Evolutionary conservation across 2,888 invertebrate species (phyloP), one percentile per base, ranked within the genome.

Genomic region (Xanthorhoe designata): DNA sequence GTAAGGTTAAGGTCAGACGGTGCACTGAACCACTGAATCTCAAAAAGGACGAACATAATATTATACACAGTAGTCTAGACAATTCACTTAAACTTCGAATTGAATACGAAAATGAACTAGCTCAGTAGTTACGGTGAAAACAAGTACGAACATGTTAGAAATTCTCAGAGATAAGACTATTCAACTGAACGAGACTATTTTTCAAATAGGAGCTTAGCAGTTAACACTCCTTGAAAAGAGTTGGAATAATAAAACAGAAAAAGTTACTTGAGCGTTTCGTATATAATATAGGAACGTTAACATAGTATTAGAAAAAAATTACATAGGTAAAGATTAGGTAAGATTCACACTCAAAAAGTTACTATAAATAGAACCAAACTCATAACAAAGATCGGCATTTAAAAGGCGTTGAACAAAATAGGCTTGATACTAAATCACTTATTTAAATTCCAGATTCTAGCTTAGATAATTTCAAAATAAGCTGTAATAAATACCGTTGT

Each of bases 11-110:
- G 82, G 84, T 79, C 85, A 81, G 81, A 83, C 83, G 69, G 86
- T 75, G 76, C 85, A 80, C 71, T 84, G 86, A 87, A 84, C 87
- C 78, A 75, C 65, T 60, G 69, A 78, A 83, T 78, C 75, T 78
- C 76, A 56, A 74, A 77, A 80, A 82, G 81, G 82, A 68, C 83
- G 69, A 77, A 75, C 74, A 6, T 32, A 42, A 70, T 60, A 74
- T 74, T 75, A 76, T 75, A 65, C 74, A 76, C 75, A 76, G 58
- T 76, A 74, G 83, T 82, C 82, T 83, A 81, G 84, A 82, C 80
- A 66, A 78, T 74, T 79, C 71, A 73, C 72, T 72, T 60, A 74
- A 75, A 77, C 72, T 75, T 67, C 15, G 70, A 71, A 78, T 72
- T 72, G 68, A 73, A 67, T 52, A 61, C 64, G 60, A 75, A 74